These are phyloP conservation scores for Drosophila carrolli DNA, from an alignment of 1,140 invertebrate genomes.

Conservation along the genomic window DNA sequence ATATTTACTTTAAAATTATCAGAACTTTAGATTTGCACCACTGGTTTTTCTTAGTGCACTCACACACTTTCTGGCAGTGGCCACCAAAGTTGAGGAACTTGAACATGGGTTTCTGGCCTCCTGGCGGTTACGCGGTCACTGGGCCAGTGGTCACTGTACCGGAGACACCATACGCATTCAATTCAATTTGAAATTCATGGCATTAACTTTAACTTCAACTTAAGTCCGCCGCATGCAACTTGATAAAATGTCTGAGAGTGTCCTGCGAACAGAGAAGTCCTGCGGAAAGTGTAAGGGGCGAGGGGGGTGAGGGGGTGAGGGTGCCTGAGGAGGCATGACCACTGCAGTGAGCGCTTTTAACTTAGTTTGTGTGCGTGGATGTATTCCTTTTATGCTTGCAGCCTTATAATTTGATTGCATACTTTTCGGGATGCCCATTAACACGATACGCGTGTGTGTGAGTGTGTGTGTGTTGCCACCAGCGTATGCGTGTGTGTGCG, in stretches of 20 bases:
- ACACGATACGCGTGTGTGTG: conserved; percentile 43
- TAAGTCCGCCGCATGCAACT: conserved; percentile 80
- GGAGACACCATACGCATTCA: conserved; percentile 71
- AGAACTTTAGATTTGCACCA: too few species aligned
- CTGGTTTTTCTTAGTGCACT: not conserved
- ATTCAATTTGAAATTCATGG: conserved; percentile 83
- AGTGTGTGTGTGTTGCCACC: not conserved
- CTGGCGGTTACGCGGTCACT: conserved; percentile 11
- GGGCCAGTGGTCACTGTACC: conserved; percentile 43
- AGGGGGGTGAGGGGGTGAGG: too few species aligned
- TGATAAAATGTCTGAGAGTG: conserved; percentile 64
- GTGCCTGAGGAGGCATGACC: conserved; percentile 6
- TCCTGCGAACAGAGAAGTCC: not conserved
- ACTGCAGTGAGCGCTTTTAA: conserved; percentile 64
- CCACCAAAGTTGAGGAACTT: conserved; percentile 21
- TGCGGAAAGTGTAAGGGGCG: not conserved
- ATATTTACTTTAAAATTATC: too few species aligned
- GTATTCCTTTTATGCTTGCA: conserved; percentile 50
- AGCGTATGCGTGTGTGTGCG: not conserved
- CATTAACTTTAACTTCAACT: conserved; percentile 81
- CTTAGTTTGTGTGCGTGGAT: conserved; percentile 55
- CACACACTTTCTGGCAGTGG: not conserved
- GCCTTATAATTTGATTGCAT: conserved; percentile 78
- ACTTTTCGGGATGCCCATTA: conserved; percentile 73
- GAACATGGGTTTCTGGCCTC: conserved; percentile 3